Base-by-base conservation (phyloP, 2,797 vertebrate species). In the Ambastaia sidthimunki region DNA sequence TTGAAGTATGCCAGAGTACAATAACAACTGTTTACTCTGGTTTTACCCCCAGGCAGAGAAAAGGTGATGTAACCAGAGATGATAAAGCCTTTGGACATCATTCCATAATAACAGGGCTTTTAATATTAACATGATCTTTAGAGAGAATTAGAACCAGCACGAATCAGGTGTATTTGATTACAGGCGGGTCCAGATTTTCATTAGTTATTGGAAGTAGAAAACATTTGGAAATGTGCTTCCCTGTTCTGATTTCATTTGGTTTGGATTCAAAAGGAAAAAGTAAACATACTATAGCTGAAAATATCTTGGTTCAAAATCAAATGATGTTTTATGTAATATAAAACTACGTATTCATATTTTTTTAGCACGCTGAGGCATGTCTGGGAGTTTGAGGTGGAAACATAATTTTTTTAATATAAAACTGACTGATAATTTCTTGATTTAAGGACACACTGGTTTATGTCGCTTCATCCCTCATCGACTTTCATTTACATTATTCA, bases 131-230 rank as follows among this genome's bases (percentile, higher is more conserved):
- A 77, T 76, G 75, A 78, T 80, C 66, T 69, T 82, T 54, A 59
- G 74, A 76, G 72, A 62, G 70, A 83, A 74, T 86, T 81, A 85
- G 60, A 76, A 65, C 63, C 78, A 81, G 85, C 79, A 83, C 25
- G 80, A 87, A 85, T 90, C 90, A 91, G 86, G 83, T 89, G 89
- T 80, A 63, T 90, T 87, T 90, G 71, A 91, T 93, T 89, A 90
- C 23, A 76, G 76, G 80, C 86, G 71, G 80, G 80, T 84, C 85
- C 86, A 86, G 80, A 87, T 85, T 88, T 82, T 81, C 70, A 81
- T 80, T 76, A 28, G 84, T 85, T 84, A 86, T 82, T 89, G 63
- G 62, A 81, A 77, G 78, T 77, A 41, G 63, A 83, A 59, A 76
- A 78, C 59, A 34, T 78, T 83, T 72, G 16, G 74, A 72, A 62